Conservation (phyloP, 1,140 invertebrate species). For the Arctopsyche grandis region DNA sequence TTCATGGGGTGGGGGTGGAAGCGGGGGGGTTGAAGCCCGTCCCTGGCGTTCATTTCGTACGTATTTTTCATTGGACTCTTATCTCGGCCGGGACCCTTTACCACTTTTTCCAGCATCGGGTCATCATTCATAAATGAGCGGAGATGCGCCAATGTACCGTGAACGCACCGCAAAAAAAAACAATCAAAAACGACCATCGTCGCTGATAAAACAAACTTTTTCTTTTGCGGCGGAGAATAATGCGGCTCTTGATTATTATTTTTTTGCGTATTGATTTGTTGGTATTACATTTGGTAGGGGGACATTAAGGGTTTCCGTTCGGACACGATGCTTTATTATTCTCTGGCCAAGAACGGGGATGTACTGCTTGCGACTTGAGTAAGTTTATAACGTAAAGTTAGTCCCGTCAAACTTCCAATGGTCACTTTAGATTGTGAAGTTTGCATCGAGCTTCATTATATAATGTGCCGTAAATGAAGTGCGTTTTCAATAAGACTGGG, state of each 20-base stretch:
- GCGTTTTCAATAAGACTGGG: conserved; percentile 10
- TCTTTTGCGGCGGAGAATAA: not conserved
- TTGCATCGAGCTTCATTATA: conserved; percentile 40
- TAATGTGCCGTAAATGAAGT: conserved; percentile 42
- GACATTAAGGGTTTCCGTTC: too few species aligned
- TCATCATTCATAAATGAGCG: conserved; percentile 30
- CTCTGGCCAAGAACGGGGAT: too few species aligned
- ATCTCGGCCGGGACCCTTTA: conserved; percentile 24
- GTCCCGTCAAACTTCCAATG: conserved; percentile 43
- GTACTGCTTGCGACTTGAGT: conserved; percentile 12
- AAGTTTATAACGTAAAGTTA: conserved; percentile 40
- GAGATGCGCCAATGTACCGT: conserved; percentile 19
- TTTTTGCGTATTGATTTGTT: too few species aligned
- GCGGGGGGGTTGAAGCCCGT: not conserved
- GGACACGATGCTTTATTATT: too few species aligned
- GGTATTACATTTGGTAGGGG: too few species aligned
- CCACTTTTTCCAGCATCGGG: conserved; percentile 12
- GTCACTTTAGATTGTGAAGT: conserved; percentile 42
- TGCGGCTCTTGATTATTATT: too few species aligned
- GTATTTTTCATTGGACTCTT: conserved; percentile 40
- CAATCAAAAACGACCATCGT: not conserved
- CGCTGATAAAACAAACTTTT: not conserved
- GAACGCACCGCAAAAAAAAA: conserved; percentile 5
- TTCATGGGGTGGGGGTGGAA: not conserved
- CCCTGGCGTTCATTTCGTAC: conserved; percentile 22